Conservation (phyloP, 2,797 vertebrate genomes). For the Serranus cabrilla region DNA sequence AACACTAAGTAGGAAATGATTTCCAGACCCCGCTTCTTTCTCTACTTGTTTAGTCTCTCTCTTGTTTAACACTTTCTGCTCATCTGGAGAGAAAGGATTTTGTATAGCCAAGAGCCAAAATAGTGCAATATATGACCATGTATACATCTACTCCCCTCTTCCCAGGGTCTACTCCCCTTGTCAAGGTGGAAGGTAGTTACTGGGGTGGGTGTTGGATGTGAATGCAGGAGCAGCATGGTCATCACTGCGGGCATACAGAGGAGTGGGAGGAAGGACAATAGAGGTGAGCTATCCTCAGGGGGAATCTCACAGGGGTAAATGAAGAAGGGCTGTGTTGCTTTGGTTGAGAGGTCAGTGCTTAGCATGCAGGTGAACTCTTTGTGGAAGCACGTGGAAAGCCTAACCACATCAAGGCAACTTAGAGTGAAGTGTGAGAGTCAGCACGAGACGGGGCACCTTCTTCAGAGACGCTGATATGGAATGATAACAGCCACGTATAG, state of each 20-base stretch:
- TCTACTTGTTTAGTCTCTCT: constrained; percentile 51
- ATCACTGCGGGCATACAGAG: constrained; percentile 71
- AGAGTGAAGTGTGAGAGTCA: constrained; percentile 68
- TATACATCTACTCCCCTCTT: constrained; percentile 18
- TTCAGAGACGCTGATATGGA: constrained; percentile 62
- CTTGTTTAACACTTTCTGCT: constrained; percentile 48
- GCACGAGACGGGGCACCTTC: constrained; percentile 73
- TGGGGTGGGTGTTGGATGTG: constrained; percentile 56
- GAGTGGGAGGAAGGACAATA: constrained; percentile 74
- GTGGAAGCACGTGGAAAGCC: constrained; percentile 54
- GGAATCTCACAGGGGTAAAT: constrained; percentile 75
- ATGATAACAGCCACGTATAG: constrained; percentile 64
- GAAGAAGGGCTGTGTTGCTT: constrained; percentile 73
- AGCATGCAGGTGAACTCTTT: constrained; percentile 79
- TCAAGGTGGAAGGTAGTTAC: constrained; percentile 57
- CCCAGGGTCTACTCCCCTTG: constrained; percentile 36
- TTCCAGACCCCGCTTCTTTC: constrained; percentile 72
- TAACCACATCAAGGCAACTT: constrained; percentile 71
- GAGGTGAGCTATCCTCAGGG: constrained; percentile 79
- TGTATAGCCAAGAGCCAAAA: constrained; percentile 28
- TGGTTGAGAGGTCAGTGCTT: constrained; percentile 78
- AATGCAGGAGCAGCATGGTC: constrained; percentile 72
- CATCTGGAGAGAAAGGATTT: constrained; percentile 32
- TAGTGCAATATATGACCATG: constrained; percentile 23
- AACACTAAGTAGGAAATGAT: constrained; percentile 79